Evolutionary conservation across 2,797 vertebrate species (phyloP).

Genomic region (Antrozous pallidus): DNA sequence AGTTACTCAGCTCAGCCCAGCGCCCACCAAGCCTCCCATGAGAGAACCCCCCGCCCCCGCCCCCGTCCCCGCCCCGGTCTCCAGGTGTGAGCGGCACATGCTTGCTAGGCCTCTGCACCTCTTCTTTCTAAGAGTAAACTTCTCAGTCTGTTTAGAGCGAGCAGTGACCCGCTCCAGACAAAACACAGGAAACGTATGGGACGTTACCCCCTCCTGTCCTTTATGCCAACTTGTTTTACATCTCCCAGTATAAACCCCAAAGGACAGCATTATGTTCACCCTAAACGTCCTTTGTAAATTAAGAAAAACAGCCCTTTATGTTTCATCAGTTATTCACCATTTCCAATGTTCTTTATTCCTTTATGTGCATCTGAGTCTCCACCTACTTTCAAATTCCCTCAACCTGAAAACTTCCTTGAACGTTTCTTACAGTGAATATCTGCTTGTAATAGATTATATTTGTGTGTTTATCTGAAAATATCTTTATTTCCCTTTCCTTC

Average conservation of each 20-base stretch:
- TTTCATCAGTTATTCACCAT: not conserved
- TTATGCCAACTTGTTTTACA: not conserved
- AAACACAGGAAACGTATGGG: rapidly evolving
- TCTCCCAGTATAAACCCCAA: not conserved
- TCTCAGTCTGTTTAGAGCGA: not conserved
- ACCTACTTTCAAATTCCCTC: not conserved
- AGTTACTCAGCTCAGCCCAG: not conserved
- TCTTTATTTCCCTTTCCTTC: not conserved
- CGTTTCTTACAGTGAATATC: not conserved
- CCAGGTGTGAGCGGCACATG: rapidly evolving
- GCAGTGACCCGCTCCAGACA: rapidly evolving
- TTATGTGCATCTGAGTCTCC: not conserved
- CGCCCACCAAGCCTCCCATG: not conserved
- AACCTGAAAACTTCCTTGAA: not conserved
- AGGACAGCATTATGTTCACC: not conserved
- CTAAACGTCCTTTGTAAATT: not conserved
- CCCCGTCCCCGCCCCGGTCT: not conserved
- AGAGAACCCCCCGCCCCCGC: not conserved
- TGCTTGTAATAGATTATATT: too few species aligned
- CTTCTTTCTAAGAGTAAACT: not conserved
- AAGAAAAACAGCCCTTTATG: not conserved
- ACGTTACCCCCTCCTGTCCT: not conserved
- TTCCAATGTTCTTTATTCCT: not conserved
- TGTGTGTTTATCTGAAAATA: not conserved
- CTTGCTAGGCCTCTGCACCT: not conserved